These are phyloP conservation scores for Passer montanus DNA, from an alignment of 2,113 vertebrate species.

Conservation along the genomic window DNA sequence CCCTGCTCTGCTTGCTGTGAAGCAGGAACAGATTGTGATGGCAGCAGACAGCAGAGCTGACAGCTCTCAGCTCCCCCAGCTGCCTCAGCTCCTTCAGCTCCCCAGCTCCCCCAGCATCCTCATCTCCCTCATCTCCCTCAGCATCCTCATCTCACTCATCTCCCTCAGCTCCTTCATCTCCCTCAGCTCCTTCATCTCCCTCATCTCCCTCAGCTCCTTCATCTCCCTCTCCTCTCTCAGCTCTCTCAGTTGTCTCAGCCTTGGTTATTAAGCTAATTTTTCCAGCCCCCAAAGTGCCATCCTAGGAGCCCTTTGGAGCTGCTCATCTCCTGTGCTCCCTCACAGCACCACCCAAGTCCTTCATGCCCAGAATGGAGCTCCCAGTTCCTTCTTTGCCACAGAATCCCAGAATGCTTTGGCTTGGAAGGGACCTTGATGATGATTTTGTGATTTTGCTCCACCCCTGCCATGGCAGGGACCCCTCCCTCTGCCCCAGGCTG, in stretches of 20 bases:
- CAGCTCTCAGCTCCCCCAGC: not conserved
- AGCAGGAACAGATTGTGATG: not conserved
- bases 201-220: not conserved
- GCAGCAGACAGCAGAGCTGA: not conserved
- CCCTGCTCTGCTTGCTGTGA: not conserved
- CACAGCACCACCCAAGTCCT: not conserved
- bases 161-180: no score
- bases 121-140: not conserved
- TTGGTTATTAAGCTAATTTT: not conserved
- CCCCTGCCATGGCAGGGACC: not conserved
- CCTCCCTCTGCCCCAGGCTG: not conserved
- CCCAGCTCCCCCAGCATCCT: rapidly evolving
- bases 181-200: not conserved
- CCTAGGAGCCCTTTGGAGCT: not conserved
- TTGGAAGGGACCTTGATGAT: not conserved
- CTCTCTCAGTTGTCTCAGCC: not conserved
- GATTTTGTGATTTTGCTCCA: no score
- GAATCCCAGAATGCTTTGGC: no score
- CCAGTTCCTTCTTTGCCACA: not conserved
- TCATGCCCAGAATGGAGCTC: not conserved
- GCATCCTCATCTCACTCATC: no score
- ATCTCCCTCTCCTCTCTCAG: not conserved
- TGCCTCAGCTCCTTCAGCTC: not conserved
- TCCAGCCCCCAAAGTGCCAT: not conserved
- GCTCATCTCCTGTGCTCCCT: not conserved